These are phyloP conservation scores for Tipula unca DNA, from an alignment of 2,888 invertebrate genomes.

Conservation along the genomic window DNA sequence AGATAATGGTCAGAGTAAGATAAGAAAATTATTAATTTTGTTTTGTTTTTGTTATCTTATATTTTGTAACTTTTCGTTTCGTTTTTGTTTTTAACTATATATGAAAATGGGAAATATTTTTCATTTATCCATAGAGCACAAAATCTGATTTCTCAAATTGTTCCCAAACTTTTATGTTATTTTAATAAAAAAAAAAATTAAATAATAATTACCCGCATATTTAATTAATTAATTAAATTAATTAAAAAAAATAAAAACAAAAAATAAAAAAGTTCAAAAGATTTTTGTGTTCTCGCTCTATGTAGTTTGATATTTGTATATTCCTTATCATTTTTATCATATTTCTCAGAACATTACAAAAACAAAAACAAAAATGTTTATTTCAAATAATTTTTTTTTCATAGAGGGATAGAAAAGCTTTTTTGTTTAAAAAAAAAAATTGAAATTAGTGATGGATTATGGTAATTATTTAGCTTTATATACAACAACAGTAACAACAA, in stretches of 20 bases:
- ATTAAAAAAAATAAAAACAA: background rate
- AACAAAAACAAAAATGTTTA: background rate
- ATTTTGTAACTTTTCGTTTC: background rate
- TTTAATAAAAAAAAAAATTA: background rate
- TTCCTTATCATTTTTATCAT: constrained; percentile 4
- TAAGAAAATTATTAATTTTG: background rate
- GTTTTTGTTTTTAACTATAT: background rate
- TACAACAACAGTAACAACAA: background rate
- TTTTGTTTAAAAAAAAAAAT: background rate
- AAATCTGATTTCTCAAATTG: background rate
- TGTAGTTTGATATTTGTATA: constrained; percentile 9
- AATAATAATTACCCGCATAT: background rate
- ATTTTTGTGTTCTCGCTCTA: background rate
- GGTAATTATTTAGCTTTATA: background rate
- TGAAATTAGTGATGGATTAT: constrained; percentile 2
- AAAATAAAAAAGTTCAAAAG: background rate
- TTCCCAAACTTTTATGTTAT: background rate
- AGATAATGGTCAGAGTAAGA: background rate
- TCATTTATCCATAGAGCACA: background rate
- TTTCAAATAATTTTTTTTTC: background rate
- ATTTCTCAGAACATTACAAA: background rate
- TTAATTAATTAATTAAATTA: constrained; percentile 8
- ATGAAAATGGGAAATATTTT: background rate
- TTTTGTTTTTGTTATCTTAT: background rate
- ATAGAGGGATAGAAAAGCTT: background rate